Evolutionary conservation across 2,113 vertebrate species (phyloP), one percentile per base, ranked within the genome.

Genomic region (Pithys albifrons): DNA sequence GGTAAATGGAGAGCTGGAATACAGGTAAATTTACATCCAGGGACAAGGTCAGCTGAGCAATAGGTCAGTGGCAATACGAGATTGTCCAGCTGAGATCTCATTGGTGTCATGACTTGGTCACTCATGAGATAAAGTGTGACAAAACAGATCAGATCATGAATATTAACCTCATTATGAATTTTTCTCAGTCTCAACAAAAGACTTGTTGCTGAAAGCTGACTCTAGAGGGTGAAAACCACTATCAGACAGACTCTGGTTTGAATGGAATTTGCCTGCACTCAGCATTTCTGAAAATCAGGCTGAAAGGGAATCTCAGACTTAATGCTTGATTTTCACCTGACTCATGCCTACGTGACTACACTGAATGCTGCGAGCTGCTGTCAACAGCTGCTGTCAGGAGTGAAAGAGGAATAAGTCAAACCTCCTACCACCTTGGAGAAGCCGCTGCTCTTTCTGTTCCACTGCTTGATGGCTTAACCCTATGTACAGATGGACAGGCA

Each of bases 371-470:
- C 17, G 70, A 73, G 73, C 69, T 90, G 86, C 86, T 84, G 72
- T 91, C 85, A 89, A 72, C 59, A 91, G 78, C 85, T 39, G 27
- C 89, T 91, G 55, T 70, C 85, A 87, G 88, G 71, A 86, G 7
- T 17, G 58, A 94, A 84, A 95, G 92, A 87, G 93, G 95, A 94
- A 89, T 75, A 73, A 87, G 51, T 27, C 25, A 78, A 88, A 55
- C 49, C 75, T 58, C 83, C 31, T 13, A 12, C 23, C 76, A 46
- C 84, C 28, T 83, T 91, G 92, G 59, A 91, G 76, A 91, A 93
- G 52, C 37, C 29, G 1, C 57, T n/a, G 22, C 67, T 95, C 69
- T 94, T 95, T 87, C 95, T 89, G 61, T 91, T 92, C 89, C 85
- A 57, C 45, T 16, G 62, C 41, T 77, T 79, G 58, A 73, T 49